Conservation (phyloP, 2,888 invertebrate genomes). For the Meandrusa payeni region DNA sequence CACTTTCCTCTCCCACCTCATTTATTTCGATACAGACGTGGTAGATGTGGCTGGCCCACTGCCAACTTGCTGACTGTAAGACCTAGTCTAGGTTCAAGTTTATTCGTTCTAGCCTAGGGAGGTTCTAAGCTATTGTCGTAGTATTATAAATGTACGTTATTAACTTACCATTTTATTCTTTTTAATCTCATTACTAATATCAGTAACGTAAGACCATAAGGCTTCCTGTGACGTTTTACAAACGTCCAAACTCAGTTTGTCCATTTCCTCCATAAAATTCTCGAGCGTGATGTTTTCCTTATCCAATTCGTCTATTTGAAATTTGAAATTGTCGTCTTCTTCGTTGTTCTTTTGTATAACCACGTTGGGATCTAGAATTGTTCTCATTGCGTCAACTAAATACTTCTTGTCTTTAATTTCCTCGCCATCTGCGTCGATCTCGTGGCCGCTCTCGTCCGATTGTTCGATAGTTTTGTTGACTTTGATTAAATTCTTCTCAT, state of each 20-base stretch:
- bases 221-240: slow-evolving; percentile 70
- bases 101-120: too few species aligned
- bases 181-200: slow-evolving; percentile 60
- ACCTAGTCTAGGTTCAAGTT: too few species aligned
- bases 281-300: slow-evolving; percentile 56
- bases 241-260: slow-evolving; percentile 63
- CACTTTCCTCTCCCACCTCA: too few species aligned
- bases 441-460: slow-evolving; percentile 66
- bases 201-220: slow-evolving; percentile 68
- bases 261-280: slow-evolving; percentile 66
- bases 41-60: too few species aligned
- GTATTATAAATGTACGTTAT: too few species aligned
- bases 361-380: slow-evolving; percentile 57
- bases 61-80: too few species aligned
- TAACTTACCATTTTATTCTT: slow-evolving; percentile 66
- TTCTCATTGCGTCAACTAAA: slow-evolving; percentile 65
- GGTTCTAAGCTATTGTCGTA: too few species aligned
- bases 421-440: slow-evolving; percentile 60
- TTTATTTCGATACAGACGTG: too few species aligned
- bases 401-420: slow-evolving; percentile 62
- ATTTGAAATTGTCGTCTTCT: slow-evolving; percentile 51
- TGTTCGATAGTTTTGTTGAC: slow-evolving; percentile 52
- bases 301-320: slow-evolving; percentile 54
- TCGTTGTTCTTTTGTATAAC: slow-evolving; percentile 48
- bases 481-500: slow-evolving; percentile 51